Evolutionary conservation across 1,140 invertebrate genomes (phyloP).

Genomic region (Brachystomella parvula): DNA sequence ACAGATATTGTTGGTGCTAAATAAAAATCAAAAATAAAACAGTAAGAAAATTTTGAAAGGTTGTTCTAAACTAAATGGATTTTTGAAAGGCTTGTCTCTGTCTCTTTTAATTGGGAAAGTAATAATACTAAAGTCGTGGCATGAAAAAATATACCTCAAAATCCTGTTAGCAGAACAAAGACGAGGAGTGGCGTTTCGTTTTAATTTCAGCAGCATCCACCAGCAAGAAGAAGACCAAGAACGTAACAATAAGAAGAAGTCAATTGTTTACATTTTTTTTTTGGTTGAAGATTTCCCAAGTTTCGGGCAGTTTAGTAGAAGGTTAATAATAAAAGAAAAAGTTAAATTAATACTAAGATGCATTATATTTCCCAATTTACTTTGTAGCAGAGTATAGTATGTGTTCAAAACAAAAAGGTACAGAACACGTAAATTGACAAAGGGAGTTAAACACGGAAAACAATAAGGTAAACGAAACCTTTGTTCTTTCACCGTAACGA

Average conservation of each 20-base stretch:
- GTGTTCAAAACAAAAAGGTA: too few relatives aligned
- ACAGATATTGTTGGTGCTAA: background rate
- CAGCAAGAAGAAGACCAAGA: conserved; percentile 25
- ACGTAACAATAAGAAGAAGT: conserved; percentile 19
- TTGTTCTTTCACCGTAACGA: too few relatives aligned
- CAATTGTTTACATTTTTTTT: conserved; percentile 21
- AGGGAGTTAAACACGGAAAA: too few relatives aligned
- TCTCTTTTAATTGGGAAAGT: background rate
- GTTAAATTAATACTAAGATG: too few relatives aligned
- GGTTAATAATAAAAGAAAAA: background rate
- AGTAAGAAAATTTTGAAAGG: background rate
- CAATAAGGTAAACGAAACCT: too few relatives aligned
- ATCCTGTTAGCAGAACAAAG: conserved; percentile 37
- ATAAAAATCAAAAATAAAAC: background rate
- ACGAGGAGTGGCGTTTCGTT: too few relatives aligned
- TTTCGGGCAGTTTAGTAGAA: background rate
- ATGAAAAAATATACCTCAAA: conserved; percentile 37
- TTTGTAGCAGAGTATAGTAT: too few relatives aligned
- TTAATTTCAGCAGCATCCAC: conserved; percentile 33
- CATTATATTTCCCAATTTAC: too few relatives aligned
- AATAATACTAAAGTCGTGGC: too few relatives aligned
- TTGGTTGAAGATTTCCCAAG: background rate
- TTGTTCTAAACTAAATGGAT: background rate
- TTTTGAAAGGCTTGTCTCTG: background rate
- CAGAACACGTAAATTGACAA: too few relatives aligned